These are phyloP conservation scores for Lateolabrax maculatus DNA, from an alignment of 2,797 vertebrate genomes.

Conservation along the genomic window DNA sequence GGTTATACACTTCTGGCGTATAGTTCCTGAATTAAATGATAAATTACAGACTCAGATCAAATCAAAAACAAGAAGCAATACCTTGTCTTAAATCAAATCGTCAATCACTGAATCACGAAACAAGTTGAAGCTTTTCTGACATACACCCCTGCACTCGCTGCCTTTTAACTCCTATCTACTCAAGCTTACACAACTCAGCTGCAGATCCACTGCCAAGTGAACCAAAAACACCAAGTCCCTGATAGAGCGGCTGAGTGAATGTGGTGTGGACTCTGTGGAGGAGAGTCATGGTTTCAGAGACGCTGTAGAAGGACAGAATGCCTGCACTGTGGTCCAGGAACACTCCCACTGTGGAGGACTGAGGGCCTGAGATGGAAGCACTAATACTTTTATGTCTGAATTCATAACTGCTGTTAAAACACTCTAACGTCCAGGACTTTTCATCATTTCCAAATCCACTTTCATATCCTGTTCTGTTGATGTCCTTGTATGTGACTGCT, in stretches of 20 bases:
- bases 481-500: conserved; percentile 31
- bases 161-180: neutral
- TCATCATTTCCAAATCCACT: conserved; percentile 42
- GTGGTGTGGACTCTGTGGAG: conserved; percentile 55
- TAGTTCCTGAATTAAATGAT: neutral
- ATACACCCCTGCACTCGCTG: too few species aligned
- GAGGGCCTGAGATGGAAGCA: neutral
- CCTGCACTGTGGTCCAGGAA: conserved; percentile 38
- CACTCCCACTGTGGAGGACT: conserved; percentile 30
- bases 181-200: conserved; percentile 11
- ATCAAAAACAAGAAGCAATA: neutral
- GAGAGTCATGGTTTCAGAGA: conserved; percentile 34
- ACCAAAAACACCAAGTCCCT: conserved; percentile 17
- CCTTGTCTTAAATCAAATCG: neutral
- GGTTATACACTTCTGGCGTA: too few species aligned
- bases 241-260: conserved; percentile 28
- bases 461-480: conserved; percentile 30
- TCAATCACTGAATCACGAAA: neutral
- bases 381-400: conserved; percentile 17
- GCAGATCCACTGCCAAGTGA: neutral
- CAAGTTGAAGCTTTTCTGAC: neutral
- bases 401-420: conserved; percentile 1
- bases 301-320: conserved; percentile 25
- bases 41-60: neutral
- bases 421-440: conserved; percentile 39